Conservation (phyloP, 2,797 vertebrate genomes). For the Leptodactylus fallax region DNA sequence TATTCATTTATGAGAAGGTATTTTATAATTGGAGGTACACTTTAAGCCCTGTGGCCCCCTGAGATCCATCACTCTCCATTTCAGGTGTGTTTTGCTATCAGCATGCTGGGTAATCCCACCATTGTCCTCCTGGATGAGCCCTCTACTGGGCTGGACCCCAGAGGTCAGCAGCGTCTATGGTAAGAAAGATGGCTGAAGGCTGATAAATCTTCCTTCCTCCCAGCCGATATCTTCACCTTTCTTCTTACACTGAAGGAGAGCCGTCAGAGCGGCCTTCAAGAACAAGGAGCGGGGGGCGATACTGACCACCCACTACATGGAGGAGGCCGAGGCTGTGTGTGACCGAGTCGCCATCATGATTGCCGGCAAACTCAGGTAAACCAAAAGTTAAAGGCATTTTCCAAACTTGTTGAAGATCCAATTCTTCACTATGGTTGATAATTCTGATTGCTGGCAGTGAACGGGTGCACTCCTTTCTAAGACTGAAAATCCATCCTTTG, state of each 20-base stretch:
- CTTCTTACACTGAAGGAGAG: constrained; percentile 77
- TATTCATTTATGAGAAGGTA: too few relatives aligned
- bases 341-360: constrained; percentile 93
- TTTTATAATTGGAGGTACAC: too few relatives aligned
- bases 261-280: constrained; percentile 80
- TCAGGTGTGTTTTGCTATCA: constrained; percentile 88
- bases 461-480: too few relatives aligned
- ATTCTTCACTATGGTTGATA: too few relatives aligned
- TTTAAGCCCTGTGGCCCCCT: background rate
- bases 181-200: constrained; percentile 70
- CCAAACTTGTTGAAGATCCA: too few relatives aligned
- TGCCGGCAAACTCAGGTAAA: constrained; percentile 88
- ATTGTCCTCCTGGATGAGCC: constrained; percentile 91
- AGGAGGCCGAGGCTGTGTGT: constrained; percentile 91
- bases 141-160: constrained; percentile 87
- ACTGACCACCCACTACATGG: constrained; percentile 89
- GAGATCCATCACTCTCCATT: background rate
- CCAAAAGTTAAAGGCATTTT: too few relatives aligned
- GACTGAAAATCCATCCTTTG: too few relatives aligned
- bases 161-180: constrained; percentile 87
- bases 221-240: too few relatives aligned
- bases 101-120: constrained; percentile 86
- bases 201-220: too few relatives aligned
- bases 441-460: too few relatives aligned
- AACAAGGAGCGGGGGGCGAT: constrained; percentile 80